Evolutionary conservation across 2,888 invertebrate species (phyloP), one percentile per base, ranked within the genome.

Genomic region (Cantharis rustica): DNA sequence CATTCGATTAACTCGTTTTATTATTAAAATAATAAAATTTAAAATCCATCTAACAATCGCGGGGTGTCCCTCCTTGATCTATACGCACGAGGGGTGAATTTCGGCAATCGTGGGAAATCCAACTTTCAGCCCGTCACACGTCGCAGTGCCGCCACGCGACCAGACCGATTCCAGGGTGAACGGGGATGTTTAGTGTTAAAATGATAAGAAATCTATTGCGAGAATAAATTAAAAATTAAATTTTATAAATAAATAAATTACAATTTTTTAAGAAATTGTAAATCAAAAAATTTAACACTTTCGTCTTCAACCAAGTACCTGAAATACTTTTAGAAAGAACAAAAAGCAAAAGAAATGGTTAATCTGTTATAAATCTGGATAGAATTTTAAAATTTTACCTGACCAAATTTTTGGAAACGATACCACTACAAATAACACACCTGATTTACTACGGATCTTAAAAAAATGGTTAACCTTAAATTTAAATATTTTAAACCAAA

Each of bases 111-210:
- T 82, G 82, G 82, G 82, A 82, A 82, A 79, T 78, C 72, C 72
- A 75, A 73, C 78, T 77, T 78, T 78, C 76, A 78, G 78, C 72
- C 75, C 80, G 81, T 82, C 82, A 81, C 82, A 82, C 82, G 76
- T 79, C 75, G 73, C 66, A 63, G 71, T 83, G 79, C 80, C 80
- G 83, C 82, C 83, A 84, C 84, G 83, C 82, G 84, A 81, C 83
- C 79, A 77, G 77, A 79, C 78, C 73, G 79, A 78, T 75, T 72
- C 75, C 74, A 72, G 68, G 23, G 27, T 15, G 26, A 68, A 68
- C 26, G 26, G 27, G 27, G 16, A 17, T 17, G 13, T 66, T 20
- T 23, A n/a, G 64, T 16, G 66, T 72, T 76, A 61, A 73, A 70
- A 75, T 75, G 71, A 64, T 75, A 71, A 75, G 71, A 63, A 61